Evolutionary conservation across 2,797 vertebrate species (phyloP).

Genomic region (Hylomyscus alleni): DNA sequence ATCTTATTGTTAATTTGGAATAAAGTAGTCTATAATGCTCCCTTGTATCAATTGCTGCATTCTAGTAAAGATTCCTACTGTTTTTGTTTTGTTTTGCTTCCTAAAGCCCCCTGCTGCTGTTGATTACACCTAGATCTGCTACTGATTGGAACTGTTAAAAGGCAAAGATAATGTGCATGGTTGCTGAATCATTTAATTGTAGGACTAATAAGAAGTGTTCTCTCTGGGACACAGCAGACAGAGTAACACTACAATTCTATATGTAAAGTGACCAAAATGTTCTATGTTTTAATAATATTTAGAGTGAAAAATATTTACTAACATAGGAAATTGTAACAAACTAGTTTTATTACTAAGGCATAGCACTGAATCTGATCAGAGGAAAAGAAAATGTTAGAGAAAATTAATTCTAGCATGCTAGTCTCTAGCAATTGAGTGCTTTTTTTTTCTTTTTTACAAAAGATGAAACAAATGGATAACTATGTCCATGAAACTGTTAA

Average conservation of each 20-base stretch:
- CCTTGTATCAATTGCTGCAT: conserved; percentile 91
- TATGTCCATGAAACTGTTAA: conserved; percentile 69
- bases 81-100: conserved; percentile 94
- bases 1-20: conserved; percentile 85
- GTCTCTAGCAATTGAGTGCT: conserved; percentile 54
- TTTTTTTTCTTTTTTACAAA: conserved; percentile 43
- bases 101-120: conserved; percentile 93
- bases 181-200: conserved; percentile 92
- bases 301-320: conserved; percentile 63
- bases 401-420: conserved; percentile 64
- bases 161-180: conserved; percentile 90
- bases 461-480: conserved; percentile 76
- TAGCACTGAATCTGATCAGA: conserved; percentile 62
- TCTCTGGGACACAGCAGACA: conserved; percentile 84
- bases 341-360: conserved; percentile 71
- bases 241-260: conserved; percentile 80
- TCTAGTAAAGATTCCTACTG: conserved; percentile 92
- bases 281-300: conserved; percentile 73
- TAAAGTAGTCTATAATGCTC: conserved; percentile 86
- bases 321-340: background rate
- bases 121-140: conserved; percentile 94
- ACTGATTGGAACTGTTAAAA: conserved; percentile 93
- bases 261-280: conserved; percentile 80
- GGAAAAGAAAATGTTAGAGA: conserved; percentile 31
- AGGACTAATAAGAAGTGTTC: conserved; percentile 90